Base-by-base conservation (phyloP, 1,140 invertebrate genomes). In the Hyles euphorbiae region DNA sequence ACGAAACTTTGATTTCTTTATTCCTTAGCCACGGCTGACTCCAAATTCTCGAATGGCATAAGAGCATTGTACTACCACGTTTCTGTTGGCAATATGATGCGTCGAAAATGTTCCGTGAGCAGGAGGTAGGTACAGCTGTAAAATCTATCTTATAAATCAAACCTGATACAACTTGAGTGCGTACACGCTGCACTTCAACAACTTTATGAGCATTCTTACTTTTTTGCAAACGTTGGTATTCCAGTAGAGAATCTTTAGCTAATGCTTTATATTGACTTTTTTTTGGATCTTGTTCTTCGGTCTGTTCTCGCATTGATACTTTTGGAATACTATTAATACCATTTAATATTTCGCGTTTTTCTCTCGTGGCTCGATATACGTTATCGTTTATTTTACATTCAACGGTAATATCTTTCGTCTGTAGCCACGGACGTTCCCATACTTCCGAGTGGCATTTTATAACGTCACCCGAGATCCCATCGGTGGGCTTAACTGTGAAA, bases 361-460 rank as follows among this genome's bases (percentile, higher is more conserved):
- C 36, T 40, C 36, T 5, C 36, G 1, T 40, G 36, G 36, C 4
- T 40, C 36, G 4, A 8, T 40, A 40, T 40, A 5, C 8, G 4
- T 40, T 5, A 8, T 40, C 8, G 36, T 40, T 40, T 5, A 40
- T 40, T 40, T 40, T 40, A 40, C 64, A 68, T 3, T 54, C 34
- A 8, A 68, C 64, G 5, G 43, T 34, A 45, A 61, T 61, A 6
- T 65, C 50, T 43, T 62, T 65, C 5, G 46, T 60, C 0, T 74
- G 63, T 3, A 70, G 33, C 93, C 92, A 93, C 4, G 91, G 87
- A 61, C 85, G 77, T 50, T 91, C 90, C 90, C 91, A 92, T 11
- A 92, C 75, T 9, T 71, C 73, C n/a, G 92, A 74, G 3, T 78
- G 11, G 62, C 92, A 93, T 0, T 5, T 48, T 10, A 48, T n/a